Evolutionary conservation across 2,888 invertebrate genomes (phyloP).

Genomic region (Ornithoptera alexandrae): DNA sequence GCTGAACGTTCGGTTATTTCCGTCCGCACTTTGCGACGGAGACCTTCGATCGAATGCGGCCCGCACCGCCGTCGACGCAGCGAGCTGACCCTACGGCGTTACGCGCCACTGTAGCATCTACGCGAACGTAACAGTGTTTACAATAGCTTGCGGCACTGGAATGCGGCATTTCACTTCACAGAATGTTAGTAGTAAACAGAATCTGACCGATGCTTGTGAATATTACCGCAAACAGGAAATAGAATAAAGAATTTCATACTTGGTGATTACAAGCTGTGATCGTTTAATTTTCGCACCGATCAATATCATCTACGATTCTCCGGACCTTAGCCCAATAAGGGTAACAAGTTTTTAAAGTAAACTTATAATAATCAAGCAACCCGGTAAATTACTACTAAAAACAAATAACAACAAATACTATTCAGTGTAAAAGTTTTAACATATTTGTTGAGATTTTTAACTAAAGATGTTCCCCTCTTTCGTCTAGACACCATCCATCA

Average conservation of each 20-base stretch:
- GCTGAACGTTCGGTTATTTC: slow-evolving; percentile 67
- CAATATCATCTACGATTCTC: slow-evolving; percentile 15
- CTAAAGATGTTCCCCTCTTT: slow-evolving; percentile 4
- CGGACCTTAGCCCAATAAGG: slow-evolving; percentile 15
- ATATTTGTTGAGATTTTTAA: slow-evolving; percentile 11
- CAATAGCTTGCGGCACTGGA: slow-evolving; percentile 2
- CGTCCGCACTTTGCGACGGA: slow-evolving; percentile 52
- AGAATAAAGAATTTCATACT: slow-evolving; percentile 8
- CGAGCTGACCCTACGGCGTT: slow-evolving; percentile 20
- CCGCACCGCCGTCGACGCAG: slow-evolving; percentile 16
- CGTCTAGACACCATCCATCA: slow-evolving; percentile 27
- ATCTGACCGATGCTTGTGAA: not conserved
- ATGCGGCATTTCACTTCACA: slow-evolving; percentile 6
- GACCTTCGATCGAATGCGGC: slow-evolving; percentile 61
- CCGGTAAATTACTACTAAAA: slow-evolving; percentile 4
- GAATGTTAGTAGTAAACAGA: slow-evolving; percentile 12
- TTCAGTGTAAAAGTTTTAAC: slow-evolving; percentile 19
- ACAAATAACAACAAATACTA: slow-evolving; percentile 5
- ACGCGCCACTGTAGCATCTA: slow-evolving; percentile 10
- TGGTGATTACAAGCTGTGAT: slow-evolving; percentile 13
- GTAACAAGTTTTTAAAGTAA: slow-evolving; percentile 16
- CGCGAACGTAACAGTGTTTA: slow-evolving; percentile 9
- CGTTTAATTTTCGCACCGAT: slow-evolving; percentile 7
- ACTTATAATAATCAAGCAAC: slow-evolving; percentile 23
- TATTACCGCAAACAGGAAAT: slow-evolving; percentile 5